Evolutionary conservation across 1,140 invertebrate genomes (phyloP).

Genomic region (Amyelois transitella): DNA sequence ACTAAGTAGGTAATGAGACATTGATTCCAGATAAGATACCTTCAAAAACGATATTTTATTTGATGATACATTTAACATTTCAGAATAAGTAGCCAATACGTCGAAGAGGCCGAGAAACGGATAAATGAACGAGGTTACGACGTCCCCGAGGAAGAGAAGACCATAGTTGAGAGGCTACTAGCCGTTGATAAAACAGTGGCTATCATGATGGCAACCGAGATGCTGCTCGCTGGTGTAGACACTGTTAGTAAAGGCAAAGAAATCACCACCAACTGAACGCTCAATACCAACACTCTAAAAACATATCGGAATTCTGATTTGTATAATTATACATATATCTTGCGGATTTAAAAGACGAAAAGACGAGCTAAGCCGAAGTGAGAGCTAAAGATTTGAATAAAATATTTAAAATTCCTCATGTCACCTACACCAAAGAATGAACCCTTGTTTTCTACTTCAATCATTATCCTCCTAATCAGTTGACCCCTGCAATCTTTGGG

Average conservation of each 20-base stretch:
- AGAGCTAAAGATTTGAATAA: too few species aligned
- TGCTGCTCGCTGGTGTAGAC: slow-evolving; percentile 82
- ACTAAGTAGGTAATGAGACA: too few species aligned
- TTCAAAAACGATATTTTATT: too few species aligned
- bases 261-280: neutral
- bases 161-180: slow-evolving; percentile 69
- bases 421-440: too few species aligned
- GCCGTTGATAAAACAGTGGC: slow-evolving; percentile 69
- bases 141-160: slow-evolving; percentile 8
- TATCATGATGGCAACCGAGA: slow-evolving; percentile 78
- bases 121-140: slow-evolving; percentile 2
- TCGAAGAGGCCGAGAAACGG: slow-evolving; percentile 10
- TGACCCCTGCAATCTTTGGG: too few species aligned
- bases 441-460: too few species aligned
- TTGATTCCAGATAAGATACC: too few species aligned
- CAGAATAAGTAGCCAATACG: neutral
- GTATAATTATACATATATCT: neutral
- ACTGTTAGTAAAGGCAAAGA: slow-evolving; percentile 73
- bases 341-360: too few species aligned
- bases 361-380: too few species aligned
- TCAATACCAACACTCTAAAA: neutral
- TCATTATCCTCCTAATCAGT: too few species aligned
- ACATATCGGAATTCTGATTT: neutral
- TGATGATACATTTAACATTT: too few species aligned
- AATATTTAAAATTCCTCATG: too few species aligned